Evolutionary conservation across 1,140 invertebrate genomes (phyloP).

Genomic region (Thaumetopoea pityocampa): DNA sequence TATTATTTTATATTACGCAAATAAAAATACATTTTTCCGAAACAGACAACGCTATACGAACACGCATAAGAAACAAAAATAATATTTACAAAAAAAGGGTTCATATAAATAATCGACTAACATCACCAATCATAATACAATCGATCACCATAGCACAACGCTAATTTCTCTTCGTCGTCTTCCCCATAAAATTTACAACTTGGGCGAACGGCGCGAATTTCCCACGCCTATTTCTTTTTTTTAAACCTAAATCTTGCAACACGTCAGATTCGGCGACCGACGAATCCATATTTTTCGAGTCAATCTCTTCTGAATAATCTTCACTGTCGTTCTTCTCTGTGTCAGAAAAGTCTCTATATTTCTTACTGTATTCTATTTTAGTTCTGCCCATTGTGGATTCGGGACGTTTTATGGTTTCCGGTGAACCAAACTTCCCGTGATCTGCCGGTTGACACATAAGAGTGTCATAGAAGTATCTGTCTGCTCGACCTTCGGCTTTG

Average conservation of each 20-base stretch:
- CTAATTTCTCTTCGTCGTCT: constrained; percentile 50
- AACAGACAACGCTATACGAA: constrained; percentile 4
- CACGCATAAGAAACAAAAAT: constrained; percentile 17
- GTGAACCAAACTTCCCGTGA: constrained; percentile 34
- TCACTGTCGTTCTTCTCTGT: constrained; percentile 54
- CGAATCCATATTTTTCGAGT: constrained; percentile 49
- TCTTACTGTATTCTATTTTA: constrained; percentile 42
- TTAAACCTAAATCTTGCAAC: constrained; percentile 37
- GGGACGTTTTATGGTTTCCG: constrained; percentile 35
- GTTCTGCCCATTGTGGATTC: constrained; percentile 21
- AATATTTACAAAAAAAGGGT: too few relatives aligned
- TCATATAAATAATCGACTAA: constrained; percentile 15
- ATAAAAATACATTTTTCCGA: constrained; percentile 12
- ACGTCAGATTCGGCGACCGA: constrained; percentile 49
- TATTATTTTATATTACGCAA: too few relatives aligned
- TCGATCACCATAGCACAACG: constrained; percentile 21
- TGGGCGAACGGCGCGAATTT: constrained; percentile 57
- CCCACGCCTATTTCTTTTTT: constrained; percentile 43
- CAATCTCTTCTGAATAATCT: constrained; percentile 45
- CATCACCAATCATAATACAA: constrained; percentile 28
- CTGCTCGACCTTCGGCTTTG: constrained; percentile 38
- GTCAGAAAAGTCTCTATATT: constrained; percentile 49
- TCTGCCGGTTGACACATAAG: constrained; percentile 55
- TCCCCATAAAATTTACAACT: constrained; percentile 67
- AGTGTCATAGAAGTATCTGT: constrained; percentile 58